Base-by-base conservation (phyloP, 2,888 invertebrate genomes). In the Acronicta alni region DNA sequence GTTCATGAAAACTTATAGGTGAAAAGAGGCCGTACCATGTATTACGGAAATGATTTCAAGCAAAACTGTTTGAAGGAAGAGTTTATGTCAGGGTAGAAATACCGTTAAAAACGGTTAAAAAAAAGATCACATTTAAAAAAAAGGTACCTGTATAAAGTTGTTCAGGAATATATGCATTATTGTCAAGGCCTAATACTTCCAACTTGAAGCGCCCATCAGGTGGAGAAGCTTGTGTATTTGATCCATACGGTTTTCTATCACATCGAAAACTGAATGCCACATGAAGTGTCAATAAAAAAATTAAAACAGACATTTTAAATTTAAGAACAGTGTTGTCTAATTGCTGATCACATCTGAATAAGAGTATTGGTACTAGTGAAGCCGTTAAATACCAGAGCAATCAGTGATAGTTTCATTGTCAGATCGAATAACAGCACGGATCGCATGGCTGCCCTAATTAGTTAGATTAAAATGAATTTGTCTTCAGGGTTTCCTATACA, bases 241-340 rank as follows among this genome's bases (percentile, higher is more conserved):
- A 81, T 0, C 90, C 90, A 66, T 91, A 93, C 0, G 93, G 92
- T 53, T 85, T 82, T 57, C 93, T 82, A 46, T 93, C 91, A 71
- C 93, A 93, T 15, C 91, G 89, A 57, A 89, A 91, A 58, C 83
- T 64, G 7, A 42, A 16, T 6, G 72, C 76, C 47, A 38, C 3
- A 57, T 45, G 16, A 18, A 54, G 3, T 14, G 52, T 9, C 1
- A 54, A 12, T 37, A 67, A 43, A 35, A 55, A 17, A 42, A 6
- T 6, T 4, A 49, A 54, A 17, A 46, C n/a, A 37, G 32, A 44
- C 70, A 71, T 71, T 45, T 17, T 43, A 12, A 15, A 12, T 42
- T 35, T 3, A 15, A 9, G 26, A 43, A 17, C 53, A 26, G 14
- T n/a, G n/a, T 51, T 42, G 59, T 35, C 10, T 30, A 8, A 37